A percentile compares a stretch with the other conserved stretches of the same genome.
phyloP scores from a whole-genome alignment of 2,888 invertebrate genomes.

The Drosophila tripunctata region DNA sequence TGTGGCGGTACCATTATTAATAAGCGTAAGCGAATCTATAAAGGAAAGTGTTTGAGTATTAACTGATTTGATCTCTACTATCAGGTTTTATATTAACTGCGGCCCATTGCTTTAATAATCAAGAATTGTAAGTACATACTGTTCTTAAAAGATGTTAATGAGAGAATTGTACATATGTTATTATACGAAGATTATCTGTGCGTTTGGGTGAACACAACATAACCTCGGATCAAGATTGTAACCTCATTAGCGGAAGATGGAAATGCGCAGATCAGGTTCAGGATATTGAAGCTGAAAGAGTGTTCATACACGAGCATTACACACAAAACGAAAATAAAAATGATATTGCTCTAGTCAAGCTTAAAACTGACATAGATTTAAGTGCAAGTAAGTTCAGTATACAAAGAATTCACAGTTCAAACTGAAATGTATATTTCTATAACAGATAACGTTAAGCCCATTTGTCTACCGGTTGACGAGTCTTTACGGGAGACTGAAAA shows the following conservation, averaged over 20 bases:
- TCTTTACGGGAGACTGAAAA: no score
- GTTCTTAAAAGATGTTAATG: no score
- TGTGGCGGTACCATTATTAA: conserved; percentile 37
- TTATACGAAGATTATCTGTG: background rate
- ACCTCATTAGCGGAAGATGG: rapidly evolving
- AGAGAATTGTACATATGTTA: no score
- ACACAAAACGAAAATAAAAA: no score
- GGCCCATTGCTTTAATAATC: conserved; percentile 21
- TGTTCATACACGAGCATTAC: no score
- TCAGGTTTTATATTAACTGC: conserved; percentile 37
- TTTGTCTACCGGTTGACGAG: no score
- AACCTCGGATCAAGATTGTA: conserved; percentile 1
- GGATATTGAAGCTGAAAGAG: background rate
- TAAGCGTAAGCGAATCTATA: conserved; percentile 17
- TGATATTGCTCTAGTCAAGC: no score
- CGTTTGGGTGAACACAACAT: conserved; percentile 15
- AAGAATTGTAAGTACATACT: conserved; percentile 26
- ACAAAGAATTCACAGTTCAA: no score
- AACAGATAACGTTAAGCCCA: no score
- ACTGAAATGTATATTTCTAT: no score
- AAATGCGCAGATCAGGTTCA: conserved; percentile 9
- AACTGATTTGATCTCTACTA: background rate
- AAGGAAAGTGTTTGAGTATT: rapidly evolving
- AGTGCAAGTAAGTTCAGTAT: no score
- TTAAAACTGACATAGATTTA: no score